Evolutionary conservation across 92 coral and sea anemone genomes (phyloP).

Genomic region (Siderastrea radians): DNA sequence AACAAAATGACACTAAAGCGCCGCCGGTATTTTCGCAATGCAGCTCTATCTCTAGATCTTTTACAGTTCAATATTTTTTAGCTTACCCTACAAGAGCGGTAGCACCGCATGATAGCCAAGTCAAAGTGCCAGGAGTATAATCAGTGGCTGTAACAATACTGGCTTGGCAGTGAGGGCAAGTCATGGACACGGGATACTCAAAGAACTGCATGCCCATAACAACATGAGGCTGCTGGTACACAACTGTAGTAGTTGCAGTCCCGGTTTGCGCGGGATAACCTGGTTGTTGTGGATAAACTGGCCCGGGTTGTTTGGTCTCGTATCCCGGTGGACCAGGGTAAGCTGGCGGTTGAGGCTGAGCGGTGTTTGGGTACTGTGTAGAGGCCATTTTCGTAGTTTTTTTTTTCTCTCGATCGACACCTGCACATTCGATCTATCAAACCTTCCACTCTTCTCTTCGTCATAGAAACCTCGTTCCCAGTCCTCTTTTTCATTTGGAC

Average conservation of each 20-base stretch:
- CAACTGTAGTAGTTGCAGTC: slow-evolving; percentile 43
- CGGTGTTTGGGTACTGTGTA: background rate
- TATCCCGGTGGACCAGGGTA: slow-evolving; percentile 57
- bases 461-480: background rate
- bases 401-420: background rate
- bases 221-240: slow-evolving; percentile 62
- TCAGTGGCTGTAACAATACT: slow-evolving; percentile 72
- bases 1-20: too few species aligned
- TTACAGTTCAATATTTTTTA: background rate
- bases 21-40: too few species aligned
- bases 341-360: slow-evolving; percentile 45
- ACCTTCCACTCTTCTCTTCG: background rate
- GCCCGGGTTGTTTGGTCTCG: slow-evolving; percentile 45
- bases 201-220: slow-evolving; percentile 47
- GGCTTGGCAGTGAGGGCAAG: slow-evolving; percentile 84
- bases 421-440: background rate
- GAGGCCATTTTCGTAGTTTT: background rate
- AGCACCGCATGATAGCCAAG: slow-evolving; percentile 79
- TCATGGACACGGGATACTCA: slow-evolving; percentile 76
- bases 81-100: slow-evolving; percentile 36
- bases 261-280: slow-evolving; percentile 40
- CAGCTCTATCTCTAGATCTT: too few species aligned
- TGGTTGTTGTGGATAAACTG: slow-evolving; percentile 19
- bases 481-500: background rate
- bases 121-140: slow-evolving; percentile 72